A percentile compares a stretch with the other conserved stretches of the same genome.
Evolutionary conservation across 2,888 invertebrate species (phyloP).

Genomic region (Microchrysa polita): DNA sequence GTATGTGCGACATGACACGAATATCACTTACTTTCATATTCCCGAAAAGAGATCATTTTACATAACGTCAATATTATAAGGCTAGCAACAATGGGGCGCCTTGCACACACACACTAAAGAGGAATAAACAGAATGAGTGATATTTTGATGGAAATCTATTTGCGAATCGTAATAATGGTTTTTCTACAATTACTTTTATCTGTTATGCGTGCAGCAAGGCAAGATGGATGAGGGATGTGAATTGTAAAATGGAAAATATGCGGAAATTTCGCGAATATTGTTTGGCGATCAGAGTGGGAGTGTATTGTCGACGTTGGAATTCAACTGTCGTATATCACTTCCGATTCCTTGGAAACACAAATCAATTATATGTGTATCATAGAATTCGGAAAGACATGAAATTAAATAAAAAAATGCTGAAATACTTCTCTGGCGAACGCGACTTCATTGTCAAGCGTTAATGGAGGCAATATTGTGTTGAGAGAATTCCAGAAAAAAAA

Average conservation of each 20-base stretch:
- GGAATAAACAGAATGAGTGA: not conserved
- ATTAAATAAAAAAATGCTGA: no score
- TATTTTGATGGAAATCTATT: constrained; percentile 3
- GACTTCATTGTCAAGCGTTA: no score
- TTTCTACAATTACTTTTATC: constrained; percentile 19
- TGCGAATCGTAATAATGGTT: not conserved
- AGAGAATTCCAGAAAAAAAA: no score
- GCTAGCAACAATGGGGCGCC: constrained; percentile 17
- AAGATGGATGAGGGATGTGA: not conserved
- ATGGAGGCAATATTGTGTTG: no score
- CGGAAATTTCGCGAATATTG: not conserved
- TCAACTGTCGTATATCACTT: no score
- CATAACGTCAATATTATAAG: constrained; percentile 19
- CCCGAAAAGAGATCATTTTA: constrained; percentile 24
- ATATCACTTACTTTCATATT: constrained; percentile 27
- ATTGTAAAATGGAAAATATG: no score
- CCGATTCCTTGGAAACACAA: no score
- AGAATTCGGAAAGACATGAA: no score
- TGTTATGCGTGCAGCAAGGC: not conserved
- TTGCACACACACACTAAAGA: not conserved
- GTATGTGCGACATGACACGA: constrained; percentile 24
- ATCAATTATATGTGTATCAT: no score
- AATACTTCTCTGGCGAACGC: no score
- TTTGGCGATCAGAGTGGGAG: not conserved
- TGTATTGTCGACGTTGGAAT: not conserved